Conservation (phyloP, 2,888 invertebrate species). For the Latrodectus hesperus region DNA sequence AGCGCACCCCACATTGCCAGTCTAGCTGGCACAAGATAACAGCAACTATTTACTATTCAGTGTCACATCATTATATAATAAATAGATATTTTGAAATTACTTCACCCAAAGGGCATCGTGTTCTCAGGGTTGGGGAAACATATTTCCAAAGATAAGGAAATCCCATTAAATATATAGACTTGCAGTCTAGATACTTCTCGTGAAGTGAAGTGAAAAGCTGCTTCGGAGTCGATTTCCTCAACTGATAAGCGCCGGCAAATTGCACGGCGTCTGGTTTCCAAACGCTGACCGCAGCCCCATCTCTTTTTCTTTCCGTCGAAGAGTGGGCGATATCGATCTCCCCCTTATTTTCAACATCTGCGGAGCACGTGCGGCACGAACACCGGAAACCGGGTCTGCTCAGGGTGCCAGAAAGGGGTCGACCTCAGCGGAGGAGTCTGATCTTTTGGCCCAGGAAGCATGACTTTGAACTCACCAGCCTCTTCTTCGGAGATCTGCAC, state of each 20-base stretch:
- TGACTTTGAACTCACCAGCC: background rate
- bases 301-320: background rate
- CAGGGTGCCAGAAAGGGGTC: conserved; percentile 12
- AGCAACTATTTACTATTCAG: no score
- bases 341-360: conserved; percentile 14
- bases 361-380: conserved; percentile 7
- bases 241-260: background rate
- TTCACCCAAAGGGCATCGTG: no score
- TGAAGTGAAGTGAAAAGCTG: background rate
- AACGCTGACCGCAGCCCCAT: background rate
- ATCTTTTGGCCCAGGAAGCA: conserved; percentile 6
- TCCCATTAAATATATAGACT: no score
- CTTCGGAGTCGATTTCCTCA: background rate
- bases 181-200: background rate
- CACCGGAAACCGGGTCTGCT: conserved; percentile 17
- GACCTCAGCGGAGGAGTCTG: background rate
- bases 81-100: no score
- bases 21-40: no score
- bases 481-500: background rate
- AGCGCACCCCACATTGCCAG: no score
- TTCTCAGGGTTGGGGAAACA: no score
- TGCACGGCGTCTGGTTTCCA: background rate
- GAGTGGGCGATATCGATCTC: background rate
- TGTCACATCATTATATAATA: no score
- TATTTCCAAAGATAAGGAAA: no score